These are phyloP conservation scores for Falco novaeseelandiae DNA, from an alignment of 2,797 vertebrate species.

Conservation along the genomic window DNA sequence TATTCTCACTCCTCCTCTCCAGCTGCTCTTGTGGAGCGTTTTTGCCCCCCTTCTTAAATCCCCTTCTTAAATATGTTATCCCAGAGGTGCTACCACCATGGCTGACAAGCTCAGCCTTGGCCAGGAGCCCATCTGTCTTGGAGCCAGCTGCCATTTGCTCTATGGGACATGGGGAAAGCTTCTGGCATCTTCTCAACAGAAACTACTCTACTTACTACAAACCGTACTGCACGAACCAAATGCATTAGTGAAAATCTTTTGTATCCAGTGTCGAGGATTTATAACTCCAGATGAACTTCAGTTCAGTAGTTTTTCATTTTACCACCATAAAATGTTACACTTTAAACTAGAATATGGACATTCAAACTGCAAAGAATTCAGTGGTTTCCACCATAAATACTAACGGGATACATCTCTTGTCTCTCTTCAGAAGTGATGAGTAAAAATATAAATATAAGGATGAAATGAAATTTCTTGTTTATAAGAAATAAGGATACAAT, in stretches of 20 bases:
- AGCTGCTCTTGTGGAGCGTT: no score
- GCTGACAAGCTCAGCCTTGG: background rate
- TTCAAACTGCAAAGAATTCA: background rate
- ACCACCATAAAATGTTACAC: background rate
- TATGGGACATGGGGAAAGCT: no score
- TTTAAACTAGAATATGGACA: background rate
- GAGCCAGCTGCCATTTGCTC: background rate
- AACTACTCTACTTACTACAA: fast-evolving
- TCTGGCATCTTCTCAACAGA: background rate
- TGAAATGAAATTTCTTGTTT: background rate
- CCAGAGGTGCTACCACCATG: background rate
- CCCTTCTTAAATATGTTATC: no score
- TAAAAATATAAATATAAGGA: background rate
- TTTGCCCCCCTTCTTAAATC: no score
- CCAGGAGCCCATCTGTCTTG: no score
- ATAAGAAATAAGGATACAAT: background rate
- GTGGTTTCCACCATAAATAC: background rate
- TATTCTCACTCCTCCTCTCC: no score
- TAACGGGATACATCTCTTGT: background rate
- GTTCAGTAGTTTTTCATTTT: background rate
- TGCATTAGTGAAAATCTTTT: background rate
- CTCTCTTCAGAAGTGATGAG: background rate
- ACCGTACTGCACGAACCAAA: background rate
- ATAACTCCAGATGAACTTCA: background rate
- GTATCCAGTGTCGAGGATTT: background rate